Evolutionary conservation across 2,797 vertebrate genomes (phyloP).

Genomic region (Bryconaethiops microstoma): DNA sequence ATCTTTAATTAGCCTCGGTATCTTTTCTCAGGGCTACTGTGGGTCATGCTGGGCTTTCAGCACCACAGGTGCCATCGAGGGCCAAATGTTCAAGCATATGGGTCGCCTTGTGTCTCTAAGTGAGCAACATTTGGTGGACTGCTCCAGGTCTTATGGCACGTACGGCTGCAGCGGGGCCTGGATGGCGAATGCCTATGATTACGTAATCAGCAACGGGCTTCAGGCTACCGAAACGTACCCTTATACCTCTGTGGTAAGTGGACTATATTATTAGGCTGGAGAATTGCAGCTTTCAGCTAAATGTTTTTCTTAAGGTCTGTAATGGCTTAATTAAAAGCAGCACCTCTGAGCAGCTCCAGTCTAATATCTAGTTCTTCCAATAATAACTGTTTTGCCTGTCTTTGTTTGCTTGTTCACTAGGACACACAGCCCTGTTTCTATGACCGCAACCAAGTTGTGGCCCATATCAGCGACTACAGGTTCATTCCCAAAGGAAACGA

Average conservation of each 20-base stretch:
- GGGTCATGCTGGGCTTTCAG: slow-evolving; percentile 86
- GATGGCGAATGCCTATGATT: slow-evolving; percentile 82
- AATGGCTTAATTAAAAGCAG: background rate
- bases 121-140: slow-evolving; percentile 82
- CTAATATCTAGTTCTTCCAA: background rate
- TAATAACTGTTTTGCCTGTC: background rate
- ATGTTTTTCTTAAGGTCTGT: background rate
- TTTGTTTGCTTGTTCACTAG: slow-evolving; percentile 58
- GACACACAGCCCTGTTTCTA: slow-evolving; percentile 78
- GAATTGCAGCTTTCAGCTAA: background rate
- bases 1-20: background rate
- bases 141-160: slow-evolving; percentile 77
- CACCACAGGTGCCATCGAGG: slow-evolving; percentile 81
- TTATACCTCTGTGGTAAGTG: slow-evolving; percentile 84
- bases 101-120: slow-evolving; percentile 78
- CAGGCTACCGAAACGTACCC: slow-evolving; percentile 87
- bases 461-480: slow-evolving; percentile 77
- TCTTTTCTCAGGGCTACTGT: slow-evolving; percentile 74
- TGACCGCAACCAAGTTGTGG: slow-evolving; percentile 69
- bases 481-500: slow-evolving; percentile 79
- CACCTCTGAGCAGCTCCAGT: background rate
- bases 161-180: slow-evolving; percentile 79
- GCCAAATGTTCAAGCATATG: slow-evolving; percentile 76
- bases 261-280: background rate
- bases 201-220: slow-evolving; percentile 81